Percentiles rank a stretch among this genome's conserved stretches.
Evolutionary conservation across 2,113 vertebrate species (phyloP).

Genomic region (Aphyosemion australe): DNA sequence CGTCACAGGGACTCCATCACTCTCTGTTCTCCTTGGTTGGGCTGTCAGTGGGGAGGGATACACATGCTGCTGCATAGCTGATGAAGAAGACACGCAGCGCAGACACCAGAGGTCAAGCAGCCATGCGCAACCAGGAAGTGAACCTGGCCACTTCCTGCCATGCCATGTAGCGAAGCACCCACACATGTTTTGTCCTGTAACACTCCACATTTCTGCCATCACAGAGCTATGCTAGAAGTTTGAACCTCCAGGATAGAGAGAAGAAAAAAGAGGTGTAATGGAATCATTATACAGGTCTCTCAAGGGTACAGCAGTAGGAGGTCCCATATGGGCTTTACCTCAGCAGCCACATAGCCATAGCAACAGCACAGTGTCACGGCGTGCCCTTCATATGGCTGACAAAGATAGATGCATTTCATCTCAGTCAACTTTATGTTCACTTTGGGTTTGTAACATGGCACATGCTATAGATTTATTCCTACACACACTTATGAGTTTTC

Average conservation of each 20-base stretch:
- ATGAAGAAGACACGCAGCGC: conserved; percentile 65
- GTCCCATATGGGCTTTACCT: conserved; percentile 69
- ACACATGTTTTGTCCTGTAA: conserved; percentile 24
- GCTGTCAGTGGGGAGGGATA: conserved; percentile 59
- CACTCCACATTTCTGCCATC: conserved; percentile 36
- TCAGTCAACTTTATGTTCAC: conserved; percentile 62
- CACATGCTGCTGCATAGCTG: conserved; percentile 68
- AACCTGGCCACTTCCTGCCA: conserved; percentile 64
- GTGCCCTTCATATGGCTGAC: conserved; percentile 63
- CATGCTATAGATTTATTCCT: conserved; percentile 29
- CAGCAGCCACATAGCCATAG: conserved; percentile 49
- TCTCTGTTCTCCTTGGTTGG: conserved; percentile 67
- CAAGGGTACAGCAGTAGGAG: conserved; percentile 71
- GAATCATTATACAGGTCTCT: conserved; percentile 69
- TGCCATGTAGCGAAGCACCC: conserved; percentile 32
- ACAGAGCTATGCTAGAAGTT: conserved; percentile 63
- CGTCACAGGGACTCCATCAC: conserved; percentile 44
- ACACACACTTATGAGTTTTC: conserved; percentile 29
- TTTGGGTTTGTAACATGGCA: conserved; percentile 32
- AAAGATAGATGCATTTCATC: conserved; percentile 73
- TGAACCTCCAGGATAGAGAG: conserved; percentile 47
- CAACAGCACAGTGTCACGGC: conserved; percentile 55
- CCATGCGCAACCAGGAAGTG: conserved; percentile 65
- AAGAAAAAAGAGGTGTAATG: conserved; percentile 56
- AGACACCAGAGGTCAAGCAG: conserved; percentile 71